Evolutionary conservation across 2,888 invertebrate genomes (phyloP), one percentile per base, ranked within the genome.

Genomic region (Lissonota sp.): DNA sequence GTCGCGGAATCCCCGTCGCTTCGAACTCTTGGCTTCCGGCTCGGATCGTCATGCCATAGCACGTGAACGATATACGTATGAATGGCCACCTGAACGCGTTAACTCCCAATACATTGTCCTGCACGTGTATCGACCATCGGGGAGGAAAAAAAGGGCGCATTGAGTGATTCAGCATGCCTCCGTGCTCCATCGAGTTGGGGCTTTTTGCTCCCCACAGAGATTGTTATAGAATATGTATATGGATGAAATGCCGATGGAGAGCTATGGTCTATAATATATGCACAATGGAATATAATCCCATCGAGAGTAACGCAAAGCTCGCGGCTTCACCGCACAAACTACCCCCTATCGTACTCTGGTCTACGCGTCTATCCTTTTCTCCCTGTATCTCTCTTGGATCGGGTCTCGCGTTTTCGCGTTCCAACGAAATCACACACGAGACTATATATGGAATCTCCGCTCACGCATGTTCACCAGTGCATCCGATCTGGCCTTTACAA

Each of bases 211-310:
- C 51, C 53, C 53, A 53, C 14, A 53, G 6, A 53, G n/a, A 14
- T 12, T 12, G 12, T 1, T 51, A 51, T 51, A 51, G 4, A 51
- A 14, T 12, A 58, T 39, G 44, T 40, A 26, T 71, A 64, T 80
- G 71, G 80, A 83, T 84, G 79, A 64, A 83, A 84, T 84, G 80
- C 78, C 84, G 80, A 82, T 82, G 46, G 66, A 74, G 53, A 78
- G 74, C 70, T 67, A 75, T 70, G 77, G 77, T 77, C 70, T 70
- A 73, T 73, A 77, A 78, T 81, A 81, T 85, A 82, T 85, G 82
- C 80, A 81, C 84, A 75, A 80, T 75, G 77, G 76, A 84, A 80
- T 85, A 85, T 84, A 86, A 87, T 87, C 82, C 83, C 82, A 82
- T 83, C 80, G 85, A 85, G 83, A 79, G 62, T 44, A 60, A 57